phyloP scores from a whole-genome alignment of 2,888 invertebrate species.

The Clanis bilineata region DNA sequence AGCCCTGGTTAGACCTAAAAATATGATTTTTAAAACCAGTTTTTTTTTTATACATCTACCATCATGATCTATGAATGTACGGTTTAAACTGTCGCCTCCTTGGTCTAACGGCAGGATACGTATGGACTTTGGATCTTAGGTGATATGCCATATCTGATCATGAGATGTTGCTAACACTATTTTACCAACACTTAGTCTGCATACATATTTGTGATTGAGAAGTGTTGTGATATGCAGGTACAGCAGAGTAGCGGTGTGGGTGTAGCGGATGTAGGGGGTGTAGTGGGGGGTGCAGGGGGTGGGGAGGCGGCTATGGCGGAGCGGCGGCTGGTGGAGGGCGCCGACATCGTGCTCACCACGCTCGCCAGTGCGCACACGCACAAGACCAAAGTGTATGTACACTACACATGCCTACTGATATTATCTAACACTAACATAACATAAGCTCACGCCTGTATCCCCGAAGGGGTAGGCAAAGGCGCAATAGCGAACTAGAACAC shows the following conservation, averaged over 20 bases:
- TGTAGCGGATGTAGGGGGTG: no score
- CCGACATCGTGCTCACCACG: slow-evolving; percentile 88
- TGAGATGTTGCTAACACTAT: no score
- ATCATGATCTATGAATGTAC: no score
- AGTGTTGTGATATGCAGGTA: slow-evolving; percentile 25
- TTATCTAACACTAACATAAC: no score
- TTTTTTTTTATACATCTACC: background rate
- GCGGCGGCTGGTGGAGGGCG: slow-evolving; percentile 75
- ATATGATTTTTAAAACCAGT: background rate
- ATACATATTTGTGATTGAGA: slow-evolving; percentile 18
- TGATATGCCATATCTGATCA: no score
- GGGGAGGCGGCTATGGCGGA: slow-evolving; percentile 54
- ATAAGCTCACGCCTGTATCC: no score
- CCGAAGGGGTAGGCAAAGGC: no score
- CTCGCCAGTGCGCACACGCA: slow-evolving; percentile 81
- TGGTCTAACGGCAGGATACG: no score
- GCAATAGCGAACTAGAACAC: no score
- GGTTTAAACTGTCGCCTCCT: no score
- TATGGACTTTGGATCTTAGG: no score
- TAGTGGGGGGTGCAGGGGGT: slow-evolving; percentile 39
- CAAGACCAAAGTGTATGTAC: slow-evolving; percentile 61
- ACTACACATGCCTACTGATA: background rate
- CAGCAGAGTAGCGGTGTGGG: slow-evolving; percentile 29
- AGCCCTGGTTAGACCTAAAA: slow-evolving; percentile 45
- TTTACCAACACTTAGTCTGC: no score